phyloP scores from a whole-genome alignment of 2,888 invertebrate genomes.

The Ptilodon capucinus region DNA sequence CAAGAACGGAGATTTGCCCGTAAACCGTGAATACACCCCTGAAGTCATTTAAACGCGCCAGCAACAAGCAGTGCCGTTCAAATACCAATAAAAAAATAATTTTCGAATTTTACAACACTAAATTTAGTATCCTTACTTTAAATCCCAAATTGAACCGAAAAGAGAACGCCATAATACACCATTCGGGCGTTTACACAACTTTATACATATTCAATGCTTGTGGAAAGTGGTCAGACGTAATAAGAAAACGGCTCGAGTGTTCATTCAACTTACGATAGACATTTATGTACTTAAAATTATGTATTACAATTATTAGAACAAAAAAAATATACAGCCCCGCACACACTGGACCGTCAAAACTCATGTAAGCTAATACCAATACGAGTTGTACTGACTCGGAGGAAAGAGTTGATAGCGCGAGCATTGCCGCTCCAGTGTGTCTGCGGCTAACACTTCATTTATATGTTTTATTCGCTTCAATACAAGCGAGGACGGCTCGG shows the following conservation, averaged over 20 bases:
- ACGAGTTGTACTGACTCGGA: too few species aligned
- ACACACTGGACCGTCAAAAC: too few species aligned
- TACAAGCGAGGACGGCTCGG: neutral
- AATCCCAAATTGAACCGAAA: conserved; percentile 1
- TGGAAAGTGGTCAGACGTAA: conserved; percentile 14
- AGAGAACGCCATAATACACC: conserved; percentile 4
- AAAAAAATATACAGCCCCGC: conserved; percentile 1
- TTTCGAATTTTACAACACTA: conserved; percentile 45
- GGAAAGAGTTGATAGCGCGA: too few species aligned
- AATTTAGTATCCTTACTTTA: conserved; percentile 31
- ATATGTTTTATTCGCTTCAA: neutral
- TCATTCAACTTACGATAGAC: conserved; percentile 25
- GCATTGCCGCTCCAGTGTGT: too few species aligned
- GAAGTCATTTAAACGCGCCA: conserved; percentile 16
- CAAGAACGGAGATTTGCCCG: conserved; percentile 5
- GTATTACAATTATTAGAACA: neutral
- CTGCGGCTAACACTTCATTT: neutral
- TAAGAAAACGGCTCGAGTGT: conserved; percentile 30
- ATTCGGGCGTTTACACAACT: conserved; percentile 28
- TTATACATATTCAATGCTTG: conserved; percentile 30
- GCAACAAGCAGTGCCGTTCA: conserved; percentile 23
- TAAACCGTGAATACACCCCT: conserved; percentile 17
- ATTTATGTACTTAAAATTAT: conserved; percentile 28
- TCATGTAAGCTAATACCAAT: too few species aligned
- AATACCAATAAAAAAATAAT: conserved; percentile 53